phyloP scores from a whole-genome alignment of 2,888 invertebrate species.

The Chymomyza procnemis region DNA sequence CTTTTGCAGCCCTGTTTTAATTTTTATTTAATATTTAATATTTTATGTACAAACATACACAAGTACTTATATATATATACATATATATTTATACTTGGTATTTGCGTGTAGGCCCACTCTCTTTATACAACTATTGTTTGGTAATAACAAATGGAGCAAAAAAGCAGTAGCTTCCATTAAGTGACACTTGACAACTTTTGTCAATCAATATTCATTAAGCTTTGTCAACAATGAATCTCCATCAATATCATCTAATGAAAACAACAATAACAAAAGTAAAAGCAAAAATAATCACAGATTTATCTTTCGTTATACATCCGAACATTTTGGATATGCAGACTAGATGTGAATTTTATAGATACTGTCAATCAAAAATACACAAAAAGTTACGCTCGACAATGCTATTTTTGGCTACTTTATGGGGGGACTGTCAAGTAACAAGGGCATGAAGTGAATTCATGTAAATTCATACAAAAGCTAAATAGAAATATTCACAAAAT shows the following conservation, averaged over 20 bases:
- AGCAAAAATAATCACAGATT: neutral
- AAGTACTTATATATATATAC: no score
- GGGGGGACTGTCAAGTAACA: neutral
- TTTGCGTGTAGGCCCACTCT: conserved; percentile 12
- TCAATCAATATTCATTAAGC: conserved; percentile 9
- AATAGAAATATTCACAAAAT: no score
- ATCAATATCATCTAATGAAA: neutral
- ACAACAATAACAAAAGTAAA: neutral
- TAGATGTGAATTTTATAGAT: neutral
- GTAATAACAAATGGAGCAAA: neutral
- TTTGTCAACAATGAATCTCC: neutral
- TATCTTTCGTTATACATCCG: neutral
- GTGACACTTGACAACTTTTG: conserved; percentile 3
- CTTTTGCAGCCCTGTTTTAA: no score
- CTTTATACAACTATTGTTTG: conserved; percentile 32
- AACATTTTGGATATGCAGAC: neutral
- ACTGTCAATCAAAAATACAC: neutral
- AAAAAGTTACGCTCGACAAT: neutral
- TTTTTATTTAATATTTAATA: no score
- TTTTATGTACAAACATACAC: no score
- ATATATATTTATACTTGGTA: conserved; percentile 10
- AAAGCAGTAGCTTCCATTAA: neutral
- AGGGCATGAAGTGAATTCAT: no score
- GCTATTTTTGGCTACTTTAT: neutral
- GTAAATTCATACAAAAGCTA: no score